Evolutionary conservation across 1,140 invertebrate species (phyloP), one percentile per base, ranked within the genome.

Genomic region (Bombus superbus): DNA sequence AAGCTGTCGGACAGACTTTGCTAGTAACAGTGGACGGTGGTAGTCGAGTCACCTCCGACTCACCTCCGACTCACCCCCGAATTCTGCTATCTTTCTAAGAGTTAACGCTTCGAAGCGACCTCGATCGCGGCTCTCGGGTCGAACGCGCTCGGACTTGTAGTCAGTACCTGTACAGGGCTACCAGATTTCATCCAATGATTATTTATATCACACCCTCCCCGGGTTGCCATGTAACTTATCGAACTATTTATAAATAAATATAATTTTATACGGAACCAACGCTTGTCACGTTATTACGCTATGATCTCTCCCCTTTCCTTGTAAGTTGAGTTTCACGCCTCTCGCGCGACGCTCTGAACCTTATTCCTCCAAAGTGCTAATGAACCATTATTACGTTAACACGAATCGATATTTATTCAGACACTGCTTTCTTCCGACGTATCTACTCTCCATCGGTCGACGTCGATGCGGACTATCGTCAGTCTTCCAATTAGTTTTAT

Each of bases 181-280:
- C 66, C 92, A 92, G 92, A 89, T 92, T 92, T 94, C 93, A 88
- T 94, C 91, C 91, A 94, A 94, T 94, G 90, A 95, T 94, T 94
- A 95, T 94, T 94, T 94, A 94, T 94, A 94, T 87, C 87, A 62
- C 78, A 83, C 81, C 81, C 71, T 53, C 53, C 64, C 64, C 89
- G 79, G 87, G 90, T 93, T 86, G 93, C 88, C 88, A 93, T 95
- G 94, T 95, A 95, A 95, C 94, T 95, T 95, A 95, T 92, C 86
- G 93, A 88, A 91, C 92, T 95, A 95, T 95, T 95, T 95, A 95
- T 95, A 93, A 95, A 95, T 95, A 95, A 95, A 95, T 91, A 92
- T 94, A 92, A 94, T 92, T 93, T 94, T 93, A 88, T 90, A 90
- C 47, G 71, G 87, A 74, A 68, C 28, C 18, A 74, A 32, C 11